phyloP scores from a whole-genome alignment of 2,888 invertebrate genomes.

The Strigamia maritima region DNA sequence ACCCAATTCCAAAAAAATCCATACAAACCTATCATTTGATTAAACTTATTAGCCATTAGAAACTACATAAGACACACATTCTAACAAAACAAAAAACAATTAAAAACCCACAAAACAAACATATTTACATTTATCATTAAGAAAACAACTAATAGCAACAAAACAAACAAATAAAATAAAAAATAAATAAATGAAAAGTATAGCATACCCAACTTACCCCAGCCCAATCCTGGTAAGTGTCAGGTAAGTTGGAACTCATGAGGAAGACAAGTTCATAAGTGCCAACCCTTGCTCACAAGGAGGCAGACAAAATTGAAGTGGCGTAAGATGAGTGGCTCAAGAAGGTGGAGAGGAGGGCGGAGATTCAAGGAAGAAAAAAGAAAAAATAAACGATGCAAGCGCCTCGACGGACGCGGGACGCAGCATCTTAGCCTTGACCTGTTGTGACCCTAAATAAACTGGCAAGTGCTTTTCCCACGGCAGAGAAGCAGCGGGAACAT shows the following conservation, averaged over 20 bases:
- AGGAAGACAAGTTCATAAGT: conserved; percentile 8
- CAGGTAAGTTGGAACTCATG: conserved; percentile 17
- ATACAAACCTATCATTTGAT: neutral
- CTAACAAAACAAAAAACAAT: neutral
- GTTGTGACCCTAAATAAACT: conserved; percentile 37
- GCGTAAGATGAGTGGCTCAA: conserved; percentile 21
- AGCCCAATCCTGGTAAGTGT: conserved; percentile 9
- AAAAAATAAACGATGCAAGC: neutral
- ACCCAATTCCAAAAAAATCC: neutral
- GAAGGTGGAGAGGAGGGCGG: conserved; percentile 20
- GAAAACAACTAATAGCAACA: neutral
- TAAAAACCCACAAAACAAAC: neutral
- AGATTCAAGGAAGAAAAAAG: neutral
- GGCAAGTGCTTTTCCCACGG: conserved; percentile 35
- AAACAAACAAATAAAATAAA: neutral
- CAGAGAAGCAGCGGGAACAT: conserved; percentile 14
- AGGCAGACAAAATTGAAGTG: neutral
- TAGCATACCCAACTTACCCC: conserved; percentile 24
- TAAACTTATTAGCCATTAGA: neutral
- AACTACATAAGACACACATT: neutral
- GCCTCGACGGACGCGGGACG: conserved; percentile 23
- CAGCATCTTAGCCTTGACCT: conserved; percentile 39
- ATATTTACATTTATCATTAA: neutral
- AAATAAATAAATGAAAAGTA: neutral
- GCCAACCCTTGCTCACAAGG: conserved; percentile 9